A percentile compares a stretch with the other conserved stretches of the same genome.
Conservation (phyloP, 2,113 vertebrate genomes). For the Prietella phreatophila region DNA sequence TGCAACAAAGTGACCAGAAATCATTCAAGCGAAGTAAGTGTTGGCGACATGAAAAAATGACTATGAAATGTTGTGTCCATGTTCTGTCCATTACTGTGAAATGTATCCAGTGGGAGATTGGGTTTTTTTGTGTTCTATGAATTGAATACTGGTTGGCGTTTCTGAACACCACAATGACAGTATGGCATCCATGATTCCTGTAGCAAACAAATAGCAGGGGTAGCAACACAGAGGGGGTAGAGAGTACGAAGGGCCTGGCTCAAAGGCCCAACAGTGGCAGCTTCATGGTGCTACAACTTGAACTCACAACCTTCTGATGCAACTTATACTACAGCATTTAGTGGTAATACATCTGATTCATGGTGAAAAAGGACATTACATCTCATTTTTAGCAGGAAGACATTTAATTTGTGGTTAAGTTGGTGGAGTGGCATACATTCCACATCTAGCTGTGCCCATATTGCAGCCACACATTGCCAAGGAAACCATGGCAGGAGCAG, state of each 20-base stretch:
- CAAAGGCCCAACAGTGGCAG: not conserved
- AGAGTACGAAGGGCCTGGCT: not conserved
- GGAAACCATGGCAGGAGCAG: not conserved
- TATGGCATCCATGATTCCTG: no score
- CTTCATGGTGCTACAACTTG: not conserved
- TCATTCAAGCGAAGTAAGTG: not conserved
- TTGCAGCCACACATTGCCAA: not conserved
- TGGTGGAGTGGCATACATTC: not conserved
- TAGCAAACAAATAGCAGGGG: no score
- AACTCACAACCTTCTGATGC: not conserved
- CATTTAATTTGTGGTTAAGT: not conserved
- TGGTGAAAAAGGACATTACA: not conserved
- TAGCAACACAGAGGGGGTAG: no score
- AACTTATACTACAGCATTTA: not conserved
- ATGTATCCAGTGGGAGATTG: not conserved
- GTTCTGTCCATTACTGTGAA: not conserved
- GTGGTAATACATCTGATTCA: not conserved
- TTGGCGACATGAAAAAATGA: not conserved
- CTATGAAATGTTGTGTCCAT: not conserved
- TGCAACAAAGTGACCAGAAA: not conserved
- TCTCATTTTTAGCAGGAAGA: not conserved
- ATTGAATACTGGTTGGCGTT: not conserved
- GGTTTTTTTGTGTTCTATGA: not conserved
- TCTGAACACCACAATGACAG: not conserved
- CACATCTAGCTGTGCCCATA: not conserved